Base-by-base conservation (phyloP, 2,888 invertebrate species). In the Drosophila maculinotata region DNA sequence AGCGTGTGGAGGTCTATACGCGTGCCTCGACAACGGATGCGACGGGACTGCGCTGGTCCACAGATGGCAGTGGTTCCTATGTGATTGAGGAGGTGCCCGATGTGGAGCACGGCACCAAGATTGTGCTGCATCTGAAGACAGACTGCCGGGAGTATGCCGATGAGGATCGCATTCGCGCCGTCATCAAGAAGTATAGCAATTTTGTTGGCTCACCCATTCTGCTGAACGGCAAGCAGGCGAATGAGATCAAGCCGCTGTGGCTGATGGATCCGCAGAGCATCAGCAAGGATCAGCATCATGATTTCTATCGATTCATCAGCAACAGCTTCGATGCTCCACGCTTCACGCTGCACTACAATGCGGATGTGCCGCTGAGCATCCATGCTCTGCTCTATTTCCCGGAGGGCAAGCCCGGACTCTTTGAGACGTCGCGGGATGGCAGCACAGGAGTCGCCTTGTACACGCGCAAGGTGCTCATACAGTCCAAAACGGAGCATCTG, bases 131-230 rank as follows among this genome's bases (percentile, higher is more conserved):
- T 90, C 92, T 99, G 48, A 98, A 97, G 92, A 93, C 95, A 0
- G 98, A 98, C 52, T 95, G 95, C 89, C 94, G 97, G 52, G 97
- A 98, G 90, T 99, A 95, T 92, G 93, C 97, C 41, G 97, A 98
- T 91, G 97, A 98, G 83, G 94, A 95, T 7, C 94, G 94, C 15
- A 95, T 99, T 30, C 95, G 95, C 92, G 96, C 93, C 73, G 95
- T 99, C 38, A 96, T 99, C 15, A 96, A 96, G 89, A 98, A 98
- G 90, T 99, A 99, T 92, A 99, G 98, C 91, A 99, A 98, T 91
- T 99, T 99, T 91, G 97, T 99, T 38, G 97, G 98, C 28, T 96
- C 96, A 81, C 97, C 98, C 0, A 97, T 99, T 85, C 95, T 94
- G 80, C 92, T 99, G 17, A 99, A 99, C 92, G 97, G 97, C 63